A percentile compares a stretch with the other conserved stretches of the same genome.
phyloP scores from a whole-genome alignment of 2,888 invertebrate species.

The Sisyra terminalis region DNA sequence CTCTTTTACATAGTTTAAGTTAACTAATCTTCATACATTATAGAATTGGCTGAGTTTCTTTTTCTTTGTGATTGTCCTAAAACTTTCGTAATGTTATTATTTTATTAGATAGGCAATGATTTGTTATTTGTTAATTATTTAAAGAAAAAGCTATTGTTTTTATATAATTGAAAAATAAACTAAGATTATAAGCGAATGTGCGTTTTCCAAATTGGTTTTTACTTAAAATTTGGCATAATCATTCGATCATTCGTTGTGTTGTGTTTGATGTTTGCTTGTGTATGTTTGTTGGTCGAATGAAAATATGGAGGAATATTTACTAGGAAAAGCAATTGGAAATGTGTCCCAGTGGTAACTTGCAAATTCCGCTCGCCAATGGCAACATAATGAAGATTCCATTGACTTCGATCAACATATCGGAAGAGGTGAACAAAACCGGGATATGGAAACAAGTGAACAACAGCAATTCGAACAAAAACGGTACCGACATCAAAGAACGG shows the following conservation, averaged over 20 bases:
- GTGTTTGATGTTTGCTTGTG: neutral
- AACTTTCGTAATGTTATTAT: no score
- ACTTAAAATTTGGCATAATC: neutral
- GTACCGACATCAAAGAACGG: constrained; percentile 29
- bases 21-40: no score
- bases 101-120: no score
- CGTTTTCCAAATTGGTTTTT: neutral
- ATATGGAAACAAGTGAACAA: constrained; percentile 88
- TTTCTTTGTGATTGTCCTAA: no score
- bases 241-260: neutral
- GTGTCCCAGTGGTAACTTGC: constrained; percentile 27
- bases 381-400: constrained; percentile 81
- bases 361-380: constrained; percentile 76
- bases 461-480: constrained; percentile 33
- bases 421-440: constrained; percentile 84
- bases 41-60: no score
- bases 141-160: neutral
- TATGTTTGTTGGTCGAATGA: neutral
- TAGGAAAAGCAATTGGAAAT: constrained; percentile 1
- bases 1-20: no score
- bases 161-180: no score
- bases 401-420: constrained; percentile 75
- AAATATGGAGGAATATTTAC: neutral
- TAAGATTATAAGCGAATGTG: neutral
- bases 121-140: neutral